Evolutionary conservation across 2,888 invertebrate species (phyloP).

Genomic region (Onthophagus sagittarius): DNA sequence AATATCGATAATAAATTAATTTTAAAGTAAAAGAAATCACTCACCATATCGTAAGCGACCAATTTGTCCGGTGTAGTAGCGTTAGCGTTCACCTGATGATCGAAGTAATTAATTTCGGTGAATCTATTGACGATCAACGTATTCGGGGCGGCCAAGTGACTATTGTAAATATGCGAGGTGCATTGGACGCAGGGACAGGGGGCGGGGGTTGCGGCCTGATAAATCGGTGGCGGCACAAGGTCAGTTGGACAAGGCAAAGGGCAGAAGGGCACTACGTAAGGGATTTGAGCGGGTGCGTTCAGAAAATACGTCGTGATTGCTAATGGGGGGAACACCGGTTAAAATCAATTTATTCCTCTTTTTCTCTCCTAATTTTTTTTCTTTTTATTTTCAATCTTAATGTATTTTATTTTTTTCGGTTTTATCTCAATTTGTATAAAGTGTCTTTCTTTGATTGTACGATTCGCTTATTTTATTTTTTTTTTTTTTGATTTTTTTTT

Average conservation of each 20-base stretch:
- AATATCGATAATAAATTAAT: too few relatives aligned
- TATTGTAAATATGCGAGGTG: slow-evolving; percentile 51
- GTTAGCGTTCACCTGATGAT: slow-evolving; percentile 34
- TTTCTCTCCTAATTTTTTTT: background rate
- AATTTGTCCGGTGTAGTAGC: slow-evolving; percentile 39
- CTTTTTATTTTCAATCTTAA: background rate
- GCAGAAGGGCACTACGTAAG: slow-evolving; percentile 51
- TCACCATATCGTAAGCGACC: slow-evolving; percentile 48
- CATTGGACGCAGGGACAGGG: slow-evolving; percentile 58
- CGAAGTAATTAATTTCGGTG: slow-evolving; percentile 51
- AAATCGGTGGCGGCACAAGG: slow-evolving; percentile 50
- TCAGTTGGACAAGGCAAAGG: slow-evolving; percentile 43
- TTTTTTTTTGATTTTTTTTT: too few relatives aligned
- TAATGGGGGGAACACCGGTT: slow-evolving; percentile 15
- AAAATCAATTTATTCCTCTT: background rate
- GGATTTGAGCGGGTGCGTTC: slow-evolving; percentile 49
- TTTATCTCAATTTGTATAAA: background rate
- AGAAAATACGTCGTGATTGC: slow-evolving; percentile 51
- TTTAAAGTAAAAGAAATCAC: slow-evolving; percentile 17
- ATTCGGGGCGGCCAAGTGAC: slow-evolving; percentile 39
- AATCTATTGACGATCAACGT: slow-evolving; percentile 50
- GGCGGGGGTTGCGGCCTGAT: slow-evolving; percentile 52
- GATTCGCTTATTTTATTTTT: background rate
- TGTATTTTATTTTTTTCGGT: background rate
- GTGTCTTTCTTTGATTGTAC: slow-evolving; percentile 11